phyloP scores from a whole-genome alignment of 2,797 vertebrate species.

The Sebastiscus albofasciatus region DNA sequence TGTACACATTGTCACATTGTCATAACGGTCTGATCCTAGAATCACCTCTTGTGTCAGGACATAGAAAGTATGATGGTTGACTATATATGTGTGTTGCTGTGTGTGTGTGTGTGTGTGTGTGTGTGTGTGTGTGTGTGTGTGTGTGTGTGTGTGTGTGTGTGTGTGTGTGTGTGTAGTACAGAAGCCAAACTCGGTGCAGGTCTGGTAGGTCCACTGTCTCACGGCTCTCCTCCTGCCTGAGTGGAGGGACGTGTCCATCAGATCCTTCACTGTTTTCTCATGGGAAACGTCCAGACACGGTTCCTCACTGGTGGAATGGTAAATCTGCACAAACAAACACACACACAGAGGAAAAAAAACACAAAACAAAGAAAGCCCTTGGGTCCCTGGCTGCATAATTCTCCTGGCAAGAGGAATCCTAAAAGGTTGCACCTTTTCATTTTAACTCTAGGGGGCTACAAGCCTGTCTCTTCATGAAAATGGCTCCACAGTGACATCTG shows the following conservation, averaged over 20 bases:
- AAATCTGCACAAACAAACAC: constrained; percentile 67
- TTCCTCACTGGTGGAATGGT: constrained; percentile 55
- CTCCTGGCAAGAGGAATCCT: background rate
- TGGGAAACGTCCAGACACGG: constrained; percentile 81
- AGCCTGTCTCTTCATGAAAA: background rate
- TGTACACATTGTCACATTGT: no score
- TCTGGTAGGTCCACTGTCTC: constrained; percentile 90
- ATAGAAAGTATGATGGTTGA: background rate
- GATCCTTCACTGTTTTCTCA: constrained; percentile 68
- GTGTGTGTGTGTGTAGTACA: constrained; percentile 75
- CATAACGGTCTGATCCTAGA: no score
- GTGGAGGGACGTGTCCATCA: constrained; percentile 74
- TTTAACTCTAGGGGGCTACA: background rate
- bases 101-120: background rate
- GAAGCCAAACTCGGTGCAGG: constrained; percentile 90
- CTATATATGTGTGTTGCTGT: background rate
- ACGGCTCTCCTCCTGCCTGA: constrained; percentile 49
- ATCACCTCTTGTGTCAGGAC: background rate
- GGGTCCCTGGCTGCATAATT: background rate
- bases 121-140: constrained; percentile 6
- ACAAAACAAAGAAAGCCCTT: background rate
- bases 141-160: constrained; percentile 3
- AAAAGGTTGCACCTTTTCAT: background rate
- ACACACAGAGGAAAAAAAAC: background rate
- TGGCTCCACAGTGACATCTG: constrained; percentile 54